Evolutionary conservation across 2,888 invertebrate species (phyloP).

Genomic region (Parnassius orleans): DNA sequence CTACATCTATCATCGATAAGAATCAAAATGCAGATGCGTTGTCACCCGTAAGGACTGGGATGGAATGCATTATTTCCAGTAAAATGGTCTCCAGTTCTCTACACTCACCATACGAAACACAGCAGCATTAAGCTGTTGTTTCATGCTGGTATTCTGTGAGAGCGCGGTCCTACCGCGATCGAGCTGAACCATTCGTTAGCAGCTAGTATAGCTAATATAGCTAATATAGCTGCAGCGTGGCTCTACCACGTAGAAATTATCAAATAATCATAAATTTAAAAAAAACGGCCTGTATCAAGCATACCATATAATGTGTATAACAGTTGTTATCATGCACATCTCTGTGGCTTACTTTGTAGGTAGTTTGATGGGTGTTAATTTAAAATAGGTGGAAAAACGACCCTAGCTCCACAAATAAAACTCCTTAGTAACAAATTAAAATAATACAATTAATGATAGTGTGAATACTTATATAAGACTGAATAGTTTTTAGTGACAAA

Average conservation of each 20-base stretch:
- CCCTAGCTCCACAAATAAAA: not conserved
- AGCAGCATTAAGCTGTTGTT: too few species aligned
- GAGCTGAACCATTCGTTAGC: too few species aligned
- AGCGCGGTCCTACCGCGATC: too few species aligned
- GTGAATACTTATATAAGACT: not conserved
- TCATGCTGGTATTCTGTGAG: too few species aligned
- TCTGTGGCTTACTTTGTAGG: not conserved
- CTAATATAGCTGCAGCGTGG: too few species aligned
- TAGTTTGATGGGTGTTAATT: not conserved
- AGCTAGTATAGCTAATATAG: too few species aligned
- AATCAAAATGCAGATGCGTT: too few species aligned
- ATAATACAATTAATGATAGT: not conserved
- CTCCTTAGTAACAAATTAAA: not conserved
- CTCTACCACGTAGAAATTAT: not conserved
- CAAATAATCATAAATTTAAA: constrained; percentile 6
- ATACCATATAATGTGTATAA: constrained; percentile 14
- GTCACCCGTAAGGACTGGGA: too few species aligned
- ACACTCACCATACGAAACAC: too few species aligned
- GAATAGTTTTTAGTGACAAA: constrained; percentile 7
- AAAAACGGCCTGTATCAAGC: constrained; percentile 16
- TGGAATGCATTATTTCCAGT: too few species aligned
- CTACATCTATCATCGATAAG: too few species aligned
- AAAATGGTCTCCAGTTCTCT: too few species aligned
- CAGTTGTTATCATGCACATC: constrained; percentile 12
- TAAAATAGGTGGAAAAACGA: constrained; percentile 8